These are phyloP conservation scores for Rhagonycha lutea DNA, from an alignment of 2,888 invertebrate genomes.

Conservation along the genomic window DNA sequence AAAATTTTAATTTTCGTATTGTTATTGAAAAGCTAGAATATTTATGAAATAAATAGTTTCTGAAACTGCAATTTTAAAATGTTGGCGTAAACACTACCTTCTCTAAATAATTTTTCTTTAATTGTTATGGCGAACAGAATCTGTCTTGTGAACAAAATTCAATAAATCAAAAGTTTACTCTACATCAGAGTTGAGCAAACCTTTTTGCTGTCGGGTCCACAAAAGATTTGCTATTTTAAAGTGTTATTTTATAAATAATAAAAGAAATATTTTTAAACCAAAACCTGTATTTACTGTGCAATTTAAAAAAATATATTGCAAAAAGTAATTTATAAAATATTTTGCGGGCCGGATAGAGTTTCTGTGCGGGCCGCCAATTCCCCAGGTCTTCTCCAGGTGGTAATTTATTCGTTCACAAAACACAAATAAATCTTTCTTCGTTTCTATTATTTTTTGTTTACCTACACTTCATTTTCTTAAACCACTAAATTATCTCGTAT, in stretches of 20 bases:
- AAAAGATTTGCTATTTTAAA: too few relatives aligned
- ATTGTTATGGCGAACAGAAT: background rate
- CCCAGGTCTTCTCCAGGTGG: background rate
- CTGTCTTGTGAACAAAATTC: background rate
- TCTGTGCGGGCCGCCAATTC: too few relatives aligned
- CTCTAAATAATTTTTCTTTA: background rate
- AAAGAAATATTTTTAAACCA: too few relatives aligned
- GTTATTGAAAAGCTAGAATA: background rate
- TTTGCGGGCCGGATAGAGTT: too few relatives aligned
- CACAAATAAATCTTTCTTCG: background rate
- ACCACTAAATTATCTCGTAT: too few relatives aligned
- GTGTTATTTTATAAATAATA: too few relatives aligned
- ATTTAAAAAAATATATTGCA: too few relatives aligned
- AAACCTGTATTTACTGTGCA: too few relatives aligned
- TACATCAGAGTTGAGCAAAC: too few relatives aligned
- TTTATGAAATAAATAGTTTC: background rate
- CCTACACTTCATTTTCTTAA: too few relatives aligned
- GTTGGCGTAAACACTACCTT: background rate
- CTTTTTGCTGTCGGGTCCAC: too few relatives aligned
- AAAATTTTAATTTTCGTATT: background rate
- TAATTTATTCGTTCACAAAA: background rate
- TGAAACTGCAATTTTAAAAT: background rate
- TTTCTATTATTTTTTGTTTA: background rate
- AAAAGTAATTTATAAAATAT: too few relatives aligned
- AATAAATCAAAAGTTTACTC: background rate